These are phyloP conservation scores for Brachirus orientalis DNA, from an alignment of 2,113 vertebrate species.

Conservation along the genomic window DNA sequence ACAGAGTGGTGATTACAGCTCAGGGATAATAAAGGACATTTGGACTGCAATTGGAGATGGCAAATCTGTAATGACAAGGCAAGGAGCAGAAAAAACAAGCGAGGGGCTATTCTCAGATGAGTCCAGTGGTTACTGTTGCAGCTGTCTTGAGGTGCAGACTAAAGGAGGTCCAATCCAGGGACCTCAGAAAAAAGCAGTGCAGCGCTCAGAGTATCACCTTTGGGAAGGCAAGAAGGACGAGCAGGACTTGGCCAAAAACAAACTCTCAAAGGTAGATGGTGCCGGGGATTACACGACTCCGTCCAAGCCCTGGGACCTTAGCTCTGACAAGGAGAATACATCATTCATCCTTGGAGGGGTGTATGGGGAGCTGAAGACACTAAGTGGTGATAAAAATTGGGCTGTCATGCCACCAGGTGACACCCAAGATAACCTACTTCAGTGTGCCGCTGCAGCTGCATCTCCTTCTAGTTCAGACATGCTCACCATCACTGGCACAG, in stretches of 20 bases:
- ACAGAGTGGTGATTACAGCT: constrained; percentile 90
- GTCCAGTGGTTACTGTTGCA: constrained; percentile 85
- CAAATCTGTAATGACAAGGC: constrained; percentile 75
- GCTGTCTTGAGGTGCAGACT: constrained; percentile 87
- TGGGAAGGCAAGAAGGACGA: constrained; percentile 95
- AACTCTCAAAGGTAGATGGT: constrained; percentile 88
- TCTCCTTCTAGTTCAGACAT: constrained; percentile 85
- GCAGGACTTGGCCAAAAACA: constrained; percentile 84
- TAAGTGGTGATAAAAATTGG: constrained; percentile 92
- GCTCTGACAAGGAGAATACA: constrained; percentile 89
- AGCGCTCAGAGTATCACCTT: constrained; percentile 94
- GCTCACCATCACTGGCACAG: constrained; percentile 94
- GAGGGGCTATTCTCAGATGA: constrained; percentile 88
- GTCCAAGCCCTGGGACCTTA: constrained; percentile 92
- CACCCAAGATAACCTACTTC: constrained; percentile 85
- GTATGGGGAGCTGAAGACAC: constrained; percentile 94
- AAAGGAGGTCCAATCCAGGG: constrained; percentile 83
- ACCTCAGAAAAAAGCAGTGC: constrained; percentile 90
- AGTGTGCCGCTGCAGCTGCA: constrained; percentile 86
- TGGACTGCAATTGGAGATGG: constrained; percentile 91
- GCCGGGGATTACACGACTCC: constrained; percentile 95
- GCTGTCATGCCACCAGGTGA: constrained; percentile 89
- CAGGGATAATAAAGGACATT: constrained; percentile 98
- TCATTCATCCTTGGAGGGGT: constrained; percentile 98
- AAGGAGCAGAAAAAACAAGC: constrained; percentile 83